Base-by-base conservation (phyloP, 2,797 vertebrate species). In the Bryconaethiops microstoma region DNA sequence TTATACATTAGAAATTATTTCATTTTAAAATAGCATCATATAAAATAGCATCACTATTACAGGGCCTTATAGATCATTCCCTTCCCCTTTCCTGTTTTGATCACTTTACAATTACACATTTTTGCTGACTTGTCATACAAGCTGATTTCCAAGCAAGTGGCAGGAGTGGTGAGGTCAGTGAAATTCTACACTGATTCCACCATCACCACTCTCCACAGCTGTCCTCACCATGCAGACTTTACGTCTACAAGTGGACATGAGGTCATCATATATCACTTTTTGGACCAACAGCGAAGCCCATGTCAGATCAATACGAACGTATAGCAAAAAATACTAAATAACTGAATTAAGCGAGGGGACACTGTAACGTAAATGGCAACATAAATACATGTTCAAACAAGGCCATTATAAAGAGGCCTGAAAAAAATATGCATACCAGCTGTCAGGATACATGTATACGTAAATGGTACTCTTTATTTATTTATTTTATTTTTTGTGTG, bases 111-210 rank as follows among this genome's bases (percentile, higher is more conserved):
- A 39, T 64, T 39, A 64, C 29, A 19, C 29, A 19, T 7, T 64
- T 17, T 35, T 39, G 8, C 64, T 40, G 35, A 35, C 42, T 35
- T 4, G 17, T 42, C 39, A 12, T 40, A n/a, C 17, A 40, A 42
- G 39, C 64, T n/a, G 17, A 67, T 67, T 67, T 67, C 39, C 64
- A 59, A 76, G 67, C 73, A 71, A 50, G 25, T n/a, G 57, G 40
- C 65, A 23, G 40, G 17, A 80, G 64, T n/a, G 39, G 64, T 67
- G 64, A 67, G 64, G 64, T 67, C 64, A 67, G 64, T 67, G 64
- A 67, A 67, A 67, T 67, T 35, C 64, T 40, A 67, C 17, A 40
- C 64, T 40, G 14, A 64, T 64, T 64, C 63, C 35, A 64, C 63
- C 35, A 42, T 67, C 64, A 10, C 7, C 39, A n/a, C 64, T 67